These are phyloP conservation scores for Smutsia temminckii DNA, from an alignment of 2,797 vertebrate genomes.

Conservation along the genomic window DNA sequence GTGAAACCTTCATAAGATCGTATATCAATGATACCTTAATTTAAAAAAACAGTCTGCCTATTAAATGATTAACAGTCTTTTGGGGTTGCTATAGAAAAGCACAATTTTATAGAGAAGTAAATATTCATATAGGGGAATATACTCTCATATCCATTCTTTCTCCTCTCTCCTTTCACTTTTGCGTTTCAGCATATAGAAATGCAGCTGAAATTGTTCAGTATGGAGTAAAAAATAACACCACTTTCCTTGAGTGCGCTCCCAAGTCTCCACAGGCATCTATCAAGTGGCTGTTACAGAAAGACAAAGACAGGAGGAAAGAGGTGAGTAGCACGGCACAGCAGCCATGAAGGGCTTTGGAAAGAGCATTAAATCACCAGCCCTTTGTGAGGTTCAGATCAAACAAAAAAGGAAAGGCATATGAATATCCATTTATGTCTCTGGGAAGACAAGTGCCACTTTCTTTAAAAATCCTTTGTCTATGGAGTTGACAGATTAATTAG, in stretches of 20 bases:
- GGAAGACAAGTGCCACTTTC: conserved; percentile 1
- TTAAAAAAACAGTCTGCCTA: not conserved
- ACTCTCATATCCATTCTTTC: not conserved
- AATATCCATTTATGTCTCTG: conserved; percentile 33
- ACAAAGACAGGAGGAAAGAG: conserved; percentile 98
- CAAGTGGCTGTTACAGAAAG: conserved; percentile 96
- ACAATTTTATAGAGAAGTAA: not conserved
- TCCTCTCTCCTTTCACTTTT: conserved; percentile 10
- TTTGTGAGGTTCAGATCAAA: not conserved
- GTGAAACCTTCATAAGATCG: too few species aligned
- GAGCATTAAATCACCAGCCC: not conserved
- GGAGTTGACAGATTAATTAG: conserved; percentile 58
- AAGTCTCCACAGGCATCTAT: conserved; percentile 96
- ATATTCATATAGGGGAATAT: not conserved
- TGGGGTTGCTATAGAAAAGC: not conserved
- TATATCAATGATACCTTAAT: too few species aligned
- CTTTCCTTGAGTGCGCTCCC: conserved; percentile 96
- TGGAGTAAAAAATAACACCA: conserved; percentile 97
- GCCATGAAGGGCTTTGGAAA: not conserved
- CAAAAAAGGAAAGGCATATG: not conserved
- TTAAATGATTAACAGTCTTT: not conserved
- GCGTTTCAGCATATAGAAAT: conserved; percentile 93
- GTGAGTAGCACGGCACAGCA: conserved; percentile 82
- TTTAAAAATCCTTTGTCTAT: not conserved
- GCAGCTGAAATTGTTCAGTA: conserved; percentile 96